phyloP scores from a whole-genome alignment of 2,888 invertebrate species.

The Drosophila mulleri region DNA sequence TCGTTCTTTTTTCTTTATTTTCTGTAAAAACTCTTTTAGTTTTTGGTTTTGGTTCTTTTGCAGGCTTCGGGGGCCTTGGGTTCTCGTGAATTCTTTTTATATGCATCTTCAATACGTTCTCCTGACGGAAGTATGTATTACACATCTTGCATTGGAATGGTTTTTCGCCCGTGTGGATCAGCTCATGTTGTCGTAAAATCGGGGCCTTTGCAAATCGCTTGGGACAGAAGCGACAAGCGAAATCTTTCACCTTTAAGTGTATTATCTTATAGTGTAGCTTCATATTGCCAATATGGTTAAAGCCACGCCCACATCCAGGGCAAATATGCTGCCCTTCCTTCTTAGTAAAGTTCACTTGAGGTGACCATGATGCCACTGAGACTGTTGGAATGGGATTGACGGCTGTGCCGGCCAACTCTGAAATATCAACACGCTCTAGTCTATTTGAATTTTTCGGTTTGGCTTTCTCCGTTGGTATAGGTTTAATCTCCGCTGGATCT shows the following conservation, averaged over 20 bases:
- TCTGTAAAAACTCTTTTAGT: slow-evolving; percentile 28
- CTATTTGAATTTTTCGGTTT: slow-evolving; percentile 76
- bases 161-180: slow-evolving; percentile 83
- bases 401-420: slow-evolving; percentile 79
- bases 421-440: slow-evolving; percentile 79
- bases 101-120: slow-evolving; percentile 78
- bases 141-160: slow-evolving; percentile 81
- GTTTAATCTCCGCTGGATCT: slow-evolving; percentile 3
- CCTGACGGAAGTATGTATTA: slow-evolving; percentile 80
- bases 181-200: slow-evolving; percentile 82
- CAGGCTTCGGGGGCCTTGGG: slow-evolving; percentile 47
- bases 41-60: slow-evolving; percentile 50
- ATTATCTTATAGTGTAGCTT: slow-evolving; percentile 82
- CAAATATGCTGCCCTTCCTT: slow-evolving; percentile 83
- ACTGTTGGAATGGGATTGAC: slow-evolving; percentile 82
- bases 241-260: slow-evolving; percentile 83
- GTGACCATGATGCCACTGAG: slow-evolving; percentile 80
- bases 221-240: slow-evolving; percentile 81
- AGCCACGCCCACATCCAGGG: slow-evolving; percentile 81
- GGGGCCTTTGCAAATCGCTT: slow-evolving; percentile 83
- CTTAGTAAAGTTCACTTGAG: slow-evolving; percentile 82
- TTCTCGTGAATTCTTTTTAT: slow-evolving; percentile 77
- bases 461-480: slow-evolving; percentile 1
- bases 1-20: slow-evolving; percentile 44
- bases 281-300: slow-evolving; percentile 82